Percentiles rank a stretch among this genome's conserved stretches.
These are phyloP conservation scores for Drosophila anomelani DNA, from an alignment of 2,888 invertebrate species.

Conservation along the genomic window DNA sequence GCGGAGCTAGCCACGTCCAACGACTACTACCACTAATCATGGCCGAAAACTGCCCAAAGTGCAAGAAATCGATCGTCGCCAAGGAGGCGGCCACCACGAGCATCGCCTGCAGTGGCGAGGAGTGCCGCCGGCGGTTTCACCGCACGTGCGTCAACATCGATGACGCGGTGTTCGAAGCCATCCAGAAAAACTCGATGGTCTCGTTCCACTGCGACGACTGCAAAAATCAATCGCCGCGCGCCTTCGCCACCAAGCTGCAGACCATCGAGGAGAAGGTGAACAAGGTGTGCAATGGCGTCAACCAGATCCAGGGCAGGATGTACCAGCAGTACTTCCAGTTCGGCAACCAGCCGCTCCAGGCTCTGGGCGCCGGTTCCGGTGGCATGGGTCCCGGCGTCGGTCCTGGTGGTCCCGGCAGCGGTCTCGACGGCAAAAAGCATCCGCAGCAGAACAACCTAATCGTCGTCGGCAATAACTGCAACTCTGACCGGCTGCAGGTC, in stretches of 20 bases:
- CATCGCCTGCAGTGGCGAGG: slow-evolving; percentile 80
- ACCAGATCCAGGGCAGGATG: slow-evolving; percentile 82
- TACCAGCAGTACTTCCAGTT: slow-evolving; percentile 82
- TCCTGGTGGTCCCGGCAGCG: slow-evolving; percentile 52
- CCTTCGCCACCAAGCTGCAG: slow-evolving; percentile 75
- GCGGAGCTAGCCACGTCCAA: slow-evolving; percentile 4
- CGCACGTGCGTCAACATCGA: slow-evolving; percentile 81
- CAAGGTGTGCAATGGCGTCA: slow-evolving; percentile 81
- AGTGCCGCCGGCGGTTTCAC: slow-evolving; percentile 80
- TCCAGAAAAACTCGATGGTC: slow-evolving; percentile 82
- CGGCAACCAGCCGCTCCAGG: slow-evolving; percentile 77
- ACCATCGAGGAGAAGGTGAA: slow-evolving; percentile 82
- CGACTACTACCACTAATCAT: slow-evolving; percentile 48
- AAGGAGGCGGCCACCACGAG: slow-evolving; percentile 75
- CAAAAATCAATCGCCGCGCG: slow-evolving; percentile 81
- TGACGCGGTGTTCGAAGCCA: slow-evolving; percentile 79
- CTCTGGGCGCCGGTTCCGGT: slow-evolving; percentile 55
- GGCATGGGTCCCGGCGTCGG: slow-evolving; percentile 53
- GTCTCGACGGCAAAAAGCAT: slow-evolving; percentile 76
- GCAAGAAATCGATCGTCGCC: slow-evolving; percentile 81
- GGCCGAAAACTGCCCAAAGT: slow-evolving; percentile 82
- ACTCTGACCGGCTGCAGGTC: slow-evolving; percentile 82
- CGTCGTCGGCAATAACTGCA: slow-evolving; percentile 82
- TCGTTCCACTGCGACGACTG: slow-evolving; percentile 82
- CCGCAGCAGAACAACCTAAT: slow-evolving; percentile 81